Conservation (phyloP, 2,113 vertebrate genomes). For the Etheostoma cragini region DNA sequence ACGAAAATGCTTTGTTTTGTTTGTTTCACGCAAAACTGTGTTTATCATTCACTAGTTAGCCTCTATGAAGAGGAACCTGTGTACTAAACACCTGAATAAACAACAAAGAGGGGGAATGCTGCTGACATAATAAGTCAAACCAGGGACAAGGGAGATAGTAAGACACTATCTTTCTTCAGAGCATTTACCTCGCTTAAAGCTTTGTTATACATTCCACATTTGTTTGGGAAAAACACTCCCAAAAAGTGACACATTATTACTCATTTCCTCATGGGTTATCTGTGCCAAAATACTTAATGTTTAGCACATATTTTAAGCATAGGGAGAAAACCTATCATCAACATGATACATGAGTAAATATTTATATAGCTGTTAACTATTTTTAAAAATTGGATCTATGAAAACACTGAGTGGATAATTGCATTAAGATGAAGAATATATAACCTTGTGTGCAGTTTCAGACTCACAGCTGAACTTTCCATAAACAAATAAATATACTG, state of each 20-base stretch:
- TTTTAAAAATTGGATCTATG: slow-evolving; percentile 7
- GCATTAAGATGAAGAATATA: slow-evolving; percentile 3
- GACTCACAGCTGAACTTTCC: slow-evolving; percentile 21
- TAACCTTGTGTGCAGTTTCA: background rate
- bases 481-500: background rate
- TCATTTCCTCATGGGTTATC: slow-evolving; percentile 8
- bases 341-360: slow-evolving; percentile 16
- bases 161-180: slow-evolving; percentile 10
- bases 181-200: slow-evolving; percentile 15
- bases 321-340: slow-evolving; percentile 23
- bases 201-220: background rate
- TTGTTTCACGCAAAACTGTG: slow-evolving; percentile 54
- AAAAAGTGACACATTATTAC: slow-evolving; percentile 10
- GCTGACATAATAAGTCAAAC: slow-evolving; percentile 13
- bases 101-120: slow-evolving; percentile 22
- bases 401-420: slow-evolving; percentile 26
- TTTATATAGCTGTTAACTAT: slow-evolving; percentile 19
- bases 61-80: slow-evolving; percentile 49
- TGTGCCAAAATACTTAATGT: background rate
- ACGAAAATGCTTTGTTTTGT: slow-evolving; percentile 55
- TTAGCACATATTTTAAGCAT: slow-evolving; percentile 21
- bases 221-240: slow-evolving; percentile 14
- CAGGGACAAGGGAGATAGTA: slow-evolving; percentile 9
- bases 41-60: slow-evolving; percentile 58
- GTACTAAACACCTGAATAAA: slow-evolving; percentile 67